phyloP scores from a whole-genome alignment of 2,113 vertebrate genomes.

The Sapajus apella region DNA sequence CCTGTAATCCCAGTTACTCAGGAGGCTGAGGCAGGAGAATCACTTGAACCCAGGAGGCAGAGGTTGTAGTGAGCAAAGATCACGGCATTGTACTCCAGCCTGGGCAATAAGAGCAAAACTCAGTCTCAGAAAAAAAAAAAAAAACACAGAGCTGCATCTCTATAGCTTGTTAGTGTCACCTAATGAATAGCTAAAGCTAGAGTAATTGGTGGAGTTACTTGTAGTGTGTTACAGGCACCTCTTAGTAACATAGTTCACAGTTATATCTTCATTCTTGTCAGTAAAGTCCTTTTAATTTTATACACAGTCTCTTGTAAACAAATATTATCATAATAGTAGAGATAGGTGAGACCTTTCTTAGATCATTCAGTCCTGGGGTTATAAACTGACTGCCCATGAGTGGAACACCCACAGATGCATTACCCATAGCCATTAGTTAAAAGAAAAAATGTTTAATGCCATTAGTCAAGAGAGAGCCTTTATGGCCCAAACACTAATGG shows the following conservation, averaged over 20 bases:
- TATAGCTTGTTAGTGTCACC: not conserved
- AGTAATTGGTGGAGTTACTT: not conserved
- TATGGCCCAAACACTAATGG: not conserved
- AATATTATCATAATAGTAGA: not conserved
- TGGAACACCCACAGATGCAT: not conserved
- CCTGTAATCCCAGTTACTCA: too few species aligned
- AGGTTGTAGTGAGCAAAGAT: too few species aligned
- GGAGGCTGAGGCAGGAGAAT: too few species aligned
- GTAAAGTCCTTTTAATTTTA: conserved; percentile 9
- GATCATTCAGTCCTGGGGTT: not conserved
- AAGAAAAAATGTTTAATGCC: not conserved
- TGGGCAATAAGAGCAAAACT: too few species aligned
- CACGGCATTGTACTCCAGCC: too few species aligned
- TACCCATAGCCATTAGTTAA: not conserved
- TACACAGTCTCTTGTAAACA: not conserved
- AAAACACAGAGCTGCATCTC: not conserved
- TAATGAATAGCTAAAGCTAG: not conserved
- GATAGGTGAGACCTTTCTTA: not conserved
- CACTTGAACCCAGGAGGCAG: too few species aligned
- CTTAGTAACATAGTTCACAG: not conserved
- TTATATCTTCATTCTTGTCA: not conserved
- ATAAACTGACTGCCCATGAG: not conserved
- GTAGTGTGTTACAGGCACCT: not conserved
- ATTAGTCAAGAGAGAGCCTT: not conserved
- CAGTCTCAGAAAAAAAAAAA: too few species aligned